Base-by-base conservation (phyloP, 2,888 invertebrate genomes). In the Cheilosia grossa region DNA sequence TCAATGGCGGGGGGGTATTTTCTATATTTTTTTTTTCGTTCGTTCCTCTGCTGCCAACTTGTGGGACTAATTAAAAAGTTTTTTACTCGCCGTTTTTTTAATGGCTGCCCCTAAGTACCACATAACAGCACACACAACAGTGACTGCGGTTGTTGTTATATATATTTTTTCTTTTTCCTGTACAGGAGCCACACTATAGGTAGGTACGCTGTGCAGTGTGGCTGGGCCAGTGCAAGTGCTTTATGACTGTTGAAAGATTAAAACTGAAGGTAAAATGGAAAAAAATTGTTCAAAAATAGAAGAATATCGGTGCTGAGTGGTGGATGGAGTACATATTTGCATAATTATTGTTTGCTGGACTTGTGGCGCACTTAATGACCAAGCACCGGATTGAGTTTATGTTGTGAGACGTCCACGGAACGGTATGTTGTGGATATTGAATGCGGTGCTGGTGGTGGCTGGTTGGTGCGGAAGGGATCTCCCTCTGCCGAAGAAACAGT, bases 311-410 rank as follows among this genome's bases (percentile, higher is more conserved):
- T 49, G 13, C 15, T 19, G 67, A 73, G 54, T 40, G 30, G 44
- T 17, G 19, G 33, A 37, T 24, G 53, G 61, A 61, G 75, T 70
- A 61, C 67, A 85, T 51, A 51, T 85, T 85, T 85, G 85, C 85
- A 85, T 85, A 85, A 85, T 85, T 85, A 85, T 85, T 77, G 81
- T 85, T 85, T 85, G 85, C 77, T 81, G 75, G 85, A 75, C 75
- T 85, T 85, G 85, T 85, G 85, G 85, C 85, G 85, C 75, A 85
- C 85, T 85, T 85, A 85, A 85, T 85, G 85, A 81, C 78, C 81
- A 81, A 56, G 81, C 85, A 85, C 81, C 85, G 81, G 70, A 81
- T 81, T 85, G 85, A 70, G 72, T 85, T 85, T 85, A 85, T 85
- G 85, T 85, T 81, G 85, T 85, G 85, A 85, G 81, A 85, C 85